Evolutionary conservation across 2,888 invertebrate species (phyloP).

Genomic region (Apoderus coryli): DNA sequence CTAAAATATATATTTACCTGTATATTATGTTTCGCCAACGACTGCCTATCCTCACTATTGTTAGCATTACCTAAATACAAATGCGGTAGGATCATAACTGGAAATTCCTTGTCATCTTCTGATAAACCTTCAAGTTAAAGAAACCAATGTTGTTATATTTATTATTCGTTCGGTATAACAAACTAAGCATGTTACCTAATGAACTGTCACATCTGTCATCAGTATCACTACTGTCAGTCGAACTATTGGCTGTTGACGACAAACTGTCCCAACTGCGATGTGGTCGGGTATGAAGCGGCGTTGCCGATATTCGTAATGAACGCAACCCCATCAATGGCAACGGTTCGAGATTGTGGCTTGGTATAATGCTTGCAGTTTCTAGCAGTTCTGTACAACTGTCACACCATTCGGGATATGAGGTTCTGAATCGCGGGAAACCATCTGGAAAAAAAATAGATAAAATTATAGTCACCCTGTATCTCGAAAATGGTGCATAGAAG

Average conservation of each 20-base stretch:
- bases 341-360: constrained; percentile 23
- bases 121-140: constrained; percentile 32
- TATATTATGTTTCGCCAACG: constrained; percentile 79
- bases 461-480: too few species aligned
- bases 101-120: constrained; percentile 64
- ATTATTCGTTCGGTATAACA: constrained; percentile 1
- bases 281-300: constrained; percentile 24
- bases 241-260: constrained; percentile 32
- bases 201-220: constrained; percentile 37
- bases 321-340: constrained; percentile 30
- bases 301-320: constrained; percentile 29
- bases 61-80: constrained; percentile 90
- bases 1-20: constrained; percentile 42
- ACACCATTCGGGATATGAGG: constrained; percentile 83
- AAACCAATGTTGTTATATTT: too few species aligned
- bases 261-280: constrained; percentile 29
- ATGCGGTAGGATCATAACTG: constrained; percentile 87
- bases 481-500: too few species aligned
- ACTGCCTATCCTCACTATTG: constrained; percentile 81
- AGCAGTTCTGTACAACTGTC: constrained; percentile 52
- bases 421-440: constrained; percentile 72
- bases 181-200: constrained; percentile 32
- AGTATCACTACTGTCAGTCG: constrained; percentile 33
- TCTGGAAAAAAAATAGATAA: constrained; percentile 63
- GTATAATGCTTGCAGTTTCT: constrained; percentile 21